Base-by-base conservation (phyloP, 2,797 vertebrate species). In the Acanthurus leucopareius region DNA sequence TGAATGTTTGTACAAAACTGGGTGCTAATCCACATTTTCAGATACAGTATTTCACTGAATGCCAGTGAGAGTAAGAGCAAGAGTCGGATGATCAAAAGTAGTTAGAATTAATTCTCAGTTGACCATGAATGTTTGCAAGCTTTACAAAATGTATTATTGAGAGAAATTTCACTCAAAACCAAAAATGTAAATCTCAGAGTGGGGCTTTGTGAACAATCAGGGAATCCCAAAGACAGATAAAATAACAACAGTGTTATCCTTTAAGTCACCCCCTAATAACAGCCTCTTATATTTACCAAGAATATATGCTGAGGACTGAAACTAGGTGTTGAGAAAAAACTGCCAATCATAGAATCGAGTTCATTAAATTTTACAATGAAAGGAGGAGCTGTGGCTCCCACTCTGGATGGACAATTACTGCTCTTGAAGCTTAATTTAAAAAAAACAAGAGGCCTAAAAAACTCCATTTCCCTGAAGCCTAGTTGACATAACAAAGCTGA, bases 401-500 rank as follows among this genome's bases (percentile, higher is more conserved):
- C 42, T 53, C 6, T 3, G n/a, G 35, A 56, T 62, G 51, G 75
- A 73, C 66, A 71, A 79, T 79, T 73, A 63, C 54, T 6, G 14
- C 64, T 58, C 52, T 17, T 42, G 10, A 54, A 71, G 58, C 73
- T 80, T 85, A 84, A 78, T 72, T 74, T n/a, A 68, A 56, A 78
- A 72, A 51, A 59, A 61, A 69, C 15, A 5, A 10, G 9, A 32
- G 19, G 32, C 59, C 62, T 49, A 32, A 56, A 72, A 89, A 61
- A 69, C 59, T 68, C 11, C 48, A 38, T 82, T 57, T 64, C 16
- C 69, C 56, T 58, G 38, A 64, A 86, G 64, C 28, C 83, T 57
- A 82, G 63, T 87, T 58, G 68, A 62, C 44, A 25, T 57, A 56
- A 86, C 70, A 87, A 82, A 72, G 44, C 53, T 67, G 52, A 58